These are phyloP conservation scores for Ovis canadensis DNA, from an alignment of 2,113 vertebrate genomes.

Conservation along the genomic window DNA sequence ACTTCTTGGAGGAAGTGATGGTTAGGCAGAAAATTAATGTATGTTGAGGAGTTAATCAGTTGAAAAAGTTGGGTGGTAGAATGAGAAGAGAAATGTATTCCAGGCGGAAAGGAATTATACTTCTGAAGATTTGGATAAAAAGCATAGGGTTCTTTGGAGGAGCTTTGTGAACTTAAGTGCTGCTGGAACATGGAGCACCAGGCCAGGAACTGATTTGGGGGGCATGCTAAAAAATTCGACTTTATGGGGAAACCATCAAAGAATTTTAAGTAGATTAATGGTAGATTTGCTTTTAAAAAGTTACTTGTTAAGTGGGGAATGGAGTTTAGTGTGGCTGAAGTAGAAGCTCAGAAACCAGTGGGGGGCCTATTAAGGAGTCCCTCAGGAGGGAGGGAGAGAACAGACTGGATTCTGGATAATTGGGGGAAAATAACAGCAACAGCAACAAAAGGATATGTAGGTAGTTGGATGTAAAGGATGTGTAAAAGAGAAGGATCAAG, in stretches of 20 bases:
- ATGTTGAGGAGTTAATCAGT: neutral
- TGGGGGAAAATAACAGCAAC: neutral
- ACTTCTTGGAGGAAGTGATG: neutral
- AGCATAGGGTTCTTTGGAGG: neutral
- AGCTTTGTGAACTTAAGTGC: neutral
- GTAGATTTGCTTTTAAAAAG: neutral
- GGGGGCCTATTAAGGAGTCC: neutral
- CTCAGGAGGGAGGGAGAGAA: neutral
- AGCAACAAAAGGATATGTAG: neutral
- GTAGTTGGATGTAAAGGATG: neutral
- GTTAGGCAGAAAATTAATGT: neutral
- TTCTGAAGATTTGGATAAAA: neutral
- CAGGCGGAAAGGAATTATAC: neutral
- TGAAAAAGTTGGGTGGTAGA: neutral
- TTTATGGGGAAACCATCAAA: neutral
- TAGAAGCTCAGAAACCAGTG: neutral
- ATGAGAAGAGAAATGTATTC: neutral
- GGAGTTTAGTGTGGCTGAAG: neutral
- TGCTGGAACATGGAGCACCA: neutral
- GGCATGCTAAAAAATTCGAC: neutral
- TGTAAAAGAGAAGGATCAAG: neutral
- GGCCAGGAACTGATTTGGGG: neutral
- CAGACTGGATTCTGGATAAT: neutral
- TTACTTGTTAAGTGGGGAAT: neutral
- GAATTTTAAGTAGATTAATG: neutral